Conservation (phyloP, 2,797 vertebrate genomes). For the Rhincodon typus region DNA sequence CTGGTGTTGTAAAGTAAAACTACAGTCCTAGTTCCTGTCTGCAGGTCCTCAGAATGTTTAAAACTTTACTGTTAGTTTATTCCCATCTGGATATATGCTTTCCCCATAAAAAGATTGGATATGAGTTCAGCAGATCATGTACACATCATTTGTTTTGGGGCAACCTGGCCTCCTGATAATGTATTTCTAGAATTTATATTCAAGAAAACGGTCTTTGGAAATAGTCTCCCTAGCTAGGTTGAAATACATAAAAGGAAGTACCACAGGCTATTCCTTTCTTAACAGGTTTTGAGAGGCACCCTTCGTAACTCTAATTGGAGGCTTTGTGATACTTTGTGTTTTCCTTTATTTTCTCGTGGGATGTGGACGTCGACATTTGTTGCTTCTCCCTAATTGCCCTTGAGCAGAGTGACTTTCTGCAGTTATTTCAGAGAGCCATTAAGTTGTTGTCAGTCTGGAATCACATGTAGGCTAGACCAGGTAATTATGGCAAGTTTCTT, state of each 20-base stretch:
- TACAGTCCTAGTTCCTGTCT: neutral
- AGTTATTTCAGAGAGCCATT: too few relatives aligned
- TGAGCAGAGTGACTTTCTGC: too few relatives aligned
- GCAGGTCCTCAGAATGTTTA: neutral
- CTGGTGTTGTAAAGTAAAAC: neutral
- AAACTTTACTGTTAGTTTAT: neutral
- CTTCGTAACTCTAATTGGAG: neutral
- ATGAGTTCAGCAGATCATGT: neutral
- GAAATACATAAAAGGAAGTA: neutral
- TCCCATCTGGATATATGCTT: neutral
- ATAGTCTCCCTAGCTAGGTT: neutral
- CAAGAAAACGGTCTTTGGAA: neutral
- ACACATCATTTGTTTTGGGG: neutral
- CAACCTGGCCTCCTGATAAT: neutral
- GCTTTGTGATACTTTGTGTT: neutral
- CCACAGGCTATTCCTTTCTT: neutral
- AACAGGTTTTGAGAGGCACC: neutral
- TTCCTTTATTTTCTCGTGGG: too few relatives aligned
- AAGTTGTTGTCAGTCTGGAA: too few relatives aligned
- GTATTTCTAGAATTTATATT: neutral
- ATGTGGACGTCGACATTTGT: too few relatives aligned
- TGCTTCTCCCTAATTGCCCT: too few relatives aligned
- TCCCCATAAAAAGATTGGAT: neutral
- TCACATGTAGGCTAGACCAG: too few relatives aligned
- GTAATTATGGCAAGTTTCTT: too few relatives aligned